phyloP scores from a whole-genome alignment of 2,797 vertebrate genomes.

The Pseudocheirus occidentalis region DNA sequence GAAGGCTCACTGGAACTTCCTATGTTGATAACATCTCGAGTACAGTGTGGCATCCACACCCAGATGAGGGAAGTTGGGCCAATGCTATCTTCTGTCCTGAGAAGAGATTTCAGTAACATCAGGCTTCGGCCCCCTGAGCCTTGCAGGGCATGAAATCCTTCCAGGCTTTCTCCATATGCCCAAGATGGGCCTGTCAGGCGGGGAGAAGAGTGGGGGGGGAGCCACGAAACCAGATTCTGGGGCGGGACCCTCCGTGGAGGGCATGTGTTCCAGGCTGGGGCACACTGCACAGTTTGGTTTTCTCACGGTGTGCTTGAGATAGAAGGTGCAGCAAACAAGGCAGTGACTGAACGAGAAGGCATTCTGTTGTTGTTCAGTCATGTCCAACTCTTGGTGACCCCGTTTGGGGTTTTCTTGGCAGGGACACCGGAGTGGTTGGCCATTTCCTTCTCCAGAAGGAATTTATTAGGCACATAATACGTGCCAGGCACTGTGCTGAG shows the following conservation, averaged over 20 bases:
- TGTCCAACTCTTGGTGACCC: no score
- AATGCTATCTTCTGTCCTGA: background rate
- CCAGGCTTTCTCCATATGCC: background rate
- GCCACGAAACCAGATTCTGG: background rate
- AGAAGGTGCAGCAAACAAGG: rapidly evolving
- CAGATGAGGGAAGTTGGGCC: no score
- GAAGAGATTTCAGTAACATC: background rate
- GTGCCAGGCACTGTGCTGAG: background rate
- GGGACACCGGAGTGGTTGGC: no score
- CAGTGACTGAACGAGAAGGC: no score
- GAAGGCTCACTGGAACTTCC: background rate
- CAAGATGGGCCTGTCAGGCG: background rate
- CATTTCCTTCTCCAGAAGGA: background rate
- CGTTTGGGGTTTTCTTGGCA: no score
- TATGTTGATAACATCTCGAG: background rate
- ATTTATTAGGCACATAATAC: no score
- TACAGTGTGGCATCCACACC: background rate
- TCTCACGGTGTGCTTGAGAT: background rate
- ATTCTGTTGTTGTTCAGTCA: no score
- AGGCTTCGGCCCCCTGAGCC: no score
- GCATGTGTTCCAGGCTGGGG: no score
- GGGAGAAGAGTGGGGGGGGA: background rate
- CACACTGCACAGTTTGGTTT: no score
- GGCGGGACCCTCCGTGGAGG: no score
- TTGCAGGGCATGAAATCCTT: background rate